A percentile compares a stretch with the other conserved stretches of the same genome.
These are phyloP conservation scores for Pristionchus japonicus DNA, from an alignment of 2,888 invertebrate species.

Conservation along the genomic window DNA sequence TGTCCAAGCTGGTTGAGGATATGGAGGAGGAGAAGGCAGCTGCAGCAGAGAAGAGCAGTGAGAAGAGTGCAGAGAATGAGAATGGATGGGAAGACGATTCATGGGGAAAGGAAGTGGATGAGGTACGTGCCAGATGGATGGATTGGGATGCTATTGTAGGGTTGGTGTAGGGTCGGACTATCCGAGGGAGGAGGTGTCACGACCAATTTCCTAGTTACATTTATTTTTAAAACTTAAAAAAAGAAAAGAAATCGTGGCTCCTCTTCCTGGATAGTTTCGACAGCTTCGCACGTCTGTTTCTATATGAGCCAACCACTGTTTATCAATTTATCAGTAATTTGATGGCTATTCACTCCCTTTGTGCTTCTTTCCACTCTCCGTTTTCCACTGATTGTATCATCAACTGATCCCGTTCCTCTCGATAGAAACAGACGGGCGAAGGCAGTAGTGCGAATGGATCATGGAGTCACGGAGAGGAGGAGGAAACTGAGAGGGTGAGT, in stretches of 20 bases:
- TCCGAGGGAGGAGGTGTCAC: not conserved
- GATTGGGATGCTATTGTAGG: not conserved
- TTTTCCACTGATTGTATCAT: not conserved
- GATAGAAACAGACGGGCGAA: conserved; percentile 41
- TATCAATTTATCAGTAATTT: not conserved
- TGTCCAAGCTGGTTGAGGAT: conserved; percentile 16
- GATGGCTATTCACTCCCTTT: not conserved
- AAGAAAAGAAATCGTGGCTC: not conserved
- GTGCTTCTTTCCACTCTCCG: not conserved
- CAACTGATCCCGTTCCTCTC: not conserved
- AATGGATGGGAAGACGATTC: conserved; percentile 44
- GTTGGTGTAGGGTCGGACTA: not conserved
- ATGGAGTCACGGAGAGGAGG: conserved; percentile 45
- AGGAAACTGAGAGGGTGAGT: conserved; percentile 5
- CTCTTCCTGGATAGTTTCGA: not conserved
- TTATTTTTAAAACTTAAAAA: no score
- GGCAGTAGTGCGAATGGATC: conserved; percentile 45
- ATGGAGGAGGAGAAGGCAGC: conserved; percentile 21
- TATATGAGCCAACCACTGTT: not conserved
- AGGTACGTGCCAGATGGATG: not conserved
- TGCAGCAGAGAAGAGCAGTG: conserved; percentile 10
- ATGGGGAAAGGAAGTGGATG: not conserved
- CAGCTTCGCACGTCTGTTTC: conserved; percentile 33
- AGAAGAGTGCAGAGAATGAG: conserved; percentile 3
- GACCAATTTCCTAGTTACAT: not conserved